Evolutionary conservation across 2,888 invertebrate genomes (phyloP).

Genomic region (Leucoma salicis): DNA sequence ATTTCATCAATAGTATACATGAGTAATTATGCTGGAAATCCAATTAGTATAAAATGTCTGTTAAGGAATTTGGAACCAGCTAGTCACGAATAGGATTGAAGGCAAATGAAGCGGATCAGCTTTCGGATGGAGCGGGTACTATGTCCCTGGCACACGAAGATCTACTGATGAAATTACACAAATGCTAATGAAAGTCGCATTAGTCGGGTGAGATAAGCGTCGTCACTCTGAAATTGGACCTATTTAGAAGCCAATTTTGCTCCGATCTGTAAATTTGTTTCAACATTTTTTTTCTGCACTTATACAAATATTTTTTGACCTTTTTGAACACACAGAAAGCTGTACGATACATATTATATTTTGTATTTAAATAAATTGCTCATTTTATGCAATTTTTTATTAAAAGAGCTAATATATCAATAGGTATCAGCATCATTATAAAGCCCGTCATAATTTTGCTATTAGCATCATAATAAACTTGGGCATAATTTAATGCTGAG

Average conservation of each 20-base stretch:
- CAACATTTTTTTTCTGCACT: slow-evolving; percentile 14
- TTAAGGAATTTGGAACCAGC: slow-evolving; percentile 39
- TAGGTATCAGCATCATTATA: too few relatives aligned
- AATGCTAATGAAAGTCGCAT: slow-evolving; percentile 72
- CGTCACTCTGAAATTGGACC: slow-evolving; percentile 60
- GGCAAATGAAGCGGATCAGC: slow-evolving; percentile 54
- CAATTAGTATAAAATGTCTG: slow-evolving; percentile 36
- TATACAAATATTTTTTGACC: slow-evolving; percentile 3
- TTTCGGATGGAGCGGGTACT: slow-evolving; percentile 24
- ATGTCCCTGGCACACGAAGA: slow-evolving; percentile 36
- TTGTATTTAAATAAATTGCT: slow-evolving; percentile 38
- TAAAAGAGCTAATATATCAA: too few relatives aligned
- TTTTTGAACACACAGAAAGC: too few relatives aligned
- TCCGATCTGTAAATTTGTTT: slow-evolving; percentile 38
- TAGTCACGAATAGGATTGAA: slow-evolving; percentile 50
- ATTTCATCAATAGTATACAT: too few relatives aligned
- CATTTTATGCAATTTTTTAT: slow-evolving; percentile 17
- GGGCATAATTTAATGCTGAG: too few relatives aligned
- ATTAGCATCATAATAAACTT: too few relatives aligned
- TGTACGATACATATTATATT: too few relatives aligned
- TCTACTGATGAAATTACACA: slow-evolving; percentile 70
- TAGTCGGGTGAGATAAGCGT: slow-evolving; percentile 63
- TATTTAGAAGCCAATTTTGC: slow-evolving; percentile 56
- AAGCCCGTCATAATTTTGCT: too few relatives aligned
- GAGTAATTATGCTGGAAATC: too few relatives aligned